A percentile compares a stretch with the other conserved stretches of the same genome.
phyloP scores from a whole-genome alignment of 2,113 vertebrate genomes.

The Pelecanoides urinatrix region DNA sequence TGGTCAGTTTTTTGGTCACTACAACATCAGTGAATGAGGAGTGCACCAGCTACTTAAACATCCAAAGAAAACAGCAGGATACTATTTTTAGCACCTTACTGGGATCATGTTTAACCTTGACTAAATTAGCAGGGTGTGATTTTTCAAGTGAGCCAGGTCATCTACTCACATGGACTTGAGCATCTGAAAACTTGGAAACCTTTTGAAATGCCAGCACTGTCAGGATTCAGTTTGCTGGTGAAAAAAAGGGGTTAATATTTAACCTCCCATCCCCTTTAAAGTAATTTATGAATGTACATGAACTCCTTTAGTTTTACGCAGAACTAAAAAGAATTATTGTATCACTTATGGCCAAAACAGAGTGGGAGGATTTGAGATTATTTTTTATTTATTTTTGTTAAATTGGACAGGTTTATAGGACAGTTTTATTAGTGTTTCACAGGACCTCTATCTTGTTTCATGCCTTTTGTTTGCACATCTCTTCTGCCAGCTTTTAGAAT shows the following conservation, averaged over 20 bases:
- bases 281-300: background rate
- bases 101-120: background rate
- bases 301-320: background rate
- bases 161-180: background rate
- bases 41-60: background rate
- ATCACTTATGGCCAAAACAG: background rate
- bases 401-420: background rate
- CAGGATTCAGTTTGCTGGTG: background rate
- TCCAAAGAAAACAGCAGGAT: background rate
- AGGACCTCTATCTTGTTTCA: background rate
- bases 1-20: background rate
- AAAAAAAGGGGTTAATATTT: constrained; percentile 5
- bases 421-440: background rate
- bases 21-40: background rate
- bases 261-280: background rate
- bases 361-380: background rate
- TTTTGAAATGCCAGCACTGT: background rate
- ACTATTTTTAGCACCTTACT: constrained; percentile 10
- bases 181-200: background rate
- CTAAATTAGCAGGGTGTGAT: background rate
- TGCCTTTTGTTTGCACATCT: background rate
- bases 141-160: background rate
- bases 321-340: background rate
- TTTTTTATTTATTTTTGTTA: background rate
- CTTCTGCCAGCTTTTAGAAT: background rate